These are phyloP conservation scores for Sarcophaga caerulescens DNA, from an alignment of 2,888 invertebrate species.

Conservation along the genomic window DNA sequence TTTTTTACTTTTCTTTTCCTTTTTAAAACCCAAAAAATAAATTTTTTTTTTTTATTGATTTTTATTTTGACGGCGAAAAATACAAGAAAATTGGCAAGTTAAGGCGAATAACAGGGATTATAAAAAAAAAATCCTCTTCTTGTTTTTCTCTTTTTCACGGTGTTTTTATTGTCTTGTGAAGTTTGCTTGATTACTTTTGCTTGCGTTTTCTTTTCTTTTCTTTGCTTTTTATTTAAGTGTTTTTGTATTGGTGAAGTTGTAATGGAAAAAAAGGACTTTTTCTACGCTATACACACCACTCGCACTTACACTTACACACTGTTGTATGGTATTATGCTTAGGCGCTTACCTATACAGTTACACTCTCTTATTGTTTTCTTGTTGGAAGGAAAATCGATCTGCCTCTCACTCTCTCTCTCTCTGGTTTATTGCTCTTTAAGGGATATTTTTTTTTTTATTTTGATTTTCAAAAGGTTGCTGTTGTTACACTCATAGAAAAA, in stretches of 20 bases:
- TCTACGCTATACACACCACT: background rate
- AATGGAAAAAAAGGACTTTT: background rate
- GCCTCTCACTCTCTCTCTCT: background rate
- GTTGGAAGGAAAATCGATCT: background rate
- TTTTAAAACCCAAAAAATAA: background rate
- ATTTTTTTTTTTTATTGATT: background rate
- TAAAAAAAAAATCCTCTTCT: conserved; percentile 13
- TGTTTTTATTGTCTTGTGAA: too few species aligned
- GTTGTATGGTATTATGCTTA: too few species aligned
- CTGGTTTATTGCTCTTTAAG: background rate
- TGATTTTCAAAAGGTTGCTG: background rate
- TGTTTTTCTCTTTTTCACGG: background rate
- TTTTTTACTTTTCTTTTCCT: background rate
- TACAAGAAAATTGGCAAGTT: background rate
- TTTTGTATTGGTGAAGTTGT: background rate
- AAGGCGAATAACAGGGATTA: background rate
- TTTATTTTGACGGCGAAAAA: background rate
- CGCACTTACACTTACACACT: background rate
- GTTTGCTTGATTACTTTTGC: too few species aligned
- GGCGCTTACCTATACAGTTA: too few species aligned
- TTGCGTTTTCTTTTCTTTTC: background rate
- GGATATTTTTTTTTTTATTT: background rate
- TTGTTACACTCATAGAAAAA: conserved; percentile 3
- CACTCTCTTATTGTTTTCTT: too few species aligned
- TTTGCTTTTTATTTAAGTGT: background rate